Evolutionary conservation across 2,113 vertebrate genomes (phyloP).

Genomic region (Amblyopsis rosae): DNA sequence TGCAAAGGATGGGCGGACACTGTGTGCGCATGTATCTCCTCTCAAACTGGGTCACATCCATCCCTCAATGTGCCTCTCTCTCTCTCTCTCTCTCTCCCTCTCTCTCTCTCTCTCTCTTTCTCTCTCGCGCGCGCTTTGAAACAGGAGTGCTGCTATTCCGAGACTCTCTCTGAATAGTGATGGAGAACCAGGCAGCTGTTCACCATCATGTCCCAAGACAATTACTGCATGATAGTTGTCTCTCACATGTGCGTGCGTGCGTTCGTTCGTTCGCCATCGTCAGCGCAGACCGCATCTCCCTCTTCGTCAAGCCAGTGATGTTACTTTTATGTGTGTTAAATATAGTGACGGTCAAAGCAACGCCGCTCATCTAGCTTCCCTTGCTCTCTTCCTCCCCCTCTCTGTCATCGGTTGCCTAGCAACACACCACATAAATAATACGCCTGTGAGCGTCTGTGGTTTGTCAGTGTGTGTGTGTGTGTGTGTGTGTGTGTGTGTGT

Average conservation of each 20-base stretch:
- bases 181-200: conserved; percentile 33
- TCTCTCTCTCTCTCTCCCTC: not conserved
- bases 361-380: not conserved
- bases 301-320: not conserved
- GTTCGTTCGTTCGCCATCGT: not conserved
- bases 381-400: conserved; percentile 33
- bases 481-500: conserved; percentile 18
- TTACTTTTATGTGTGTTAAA: not conserved
- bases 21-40: not conserved
- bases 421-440: conserved; percentile 70
- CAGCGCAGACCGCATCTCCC: too few relatives aligned
- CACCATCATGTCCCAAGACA: conserved; percentile 27
- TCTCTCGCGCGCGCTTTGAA: too few relatives aligned
- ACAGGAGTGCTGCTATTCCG: not conserved
- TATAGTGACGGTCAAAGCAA: not conserved
- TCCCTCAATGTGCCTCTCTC: not conserved
- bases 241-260: conserved; percentile 7
- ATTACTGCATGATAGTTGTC: conserved; percentile 20
- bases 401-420: conserved; percentile 64
- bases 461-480: not conserved
- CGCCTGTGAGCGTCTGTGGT: conserved; percentile 8
- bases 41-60: not conserved
- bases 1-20: too few relatives aligned
- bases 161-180: conserved; percentile 9
- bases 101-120: not conserved